Evolutionary conservation across 1,140 invertebrate species (phyloP).

Genomic region (Mercenaria mercenaria): DNA sequence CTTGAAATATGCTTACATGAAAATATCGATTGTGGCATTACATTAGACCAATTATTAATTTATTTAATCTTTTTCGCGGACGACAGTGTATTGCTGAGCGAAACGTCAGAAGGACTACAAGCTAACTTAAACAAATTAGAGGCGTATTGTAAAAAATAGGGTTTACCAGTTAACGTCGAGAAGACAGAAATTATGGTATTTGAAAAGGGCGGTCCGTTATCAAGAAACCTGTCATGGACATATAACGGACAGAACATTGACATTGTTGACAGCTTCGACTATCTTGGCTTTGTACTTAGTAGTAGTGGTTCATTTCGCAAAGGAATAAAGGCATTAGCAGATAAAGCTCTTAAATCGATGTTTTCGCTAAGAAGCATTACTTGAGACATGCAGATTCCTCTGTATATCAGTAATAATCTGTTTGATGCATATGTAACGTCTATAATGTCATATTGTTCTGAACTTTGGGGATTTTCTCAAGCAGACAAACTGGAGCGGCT

Average conservation of each 20-base stretch:
- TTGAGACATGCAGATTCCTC: background rate
- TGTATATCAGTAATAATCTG: background rate
- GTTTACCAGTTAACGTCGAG: background rate
- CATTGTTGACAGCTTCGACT: background rate
- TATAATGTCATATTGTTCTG: conserved; percentile 2
- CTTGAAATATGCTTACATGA: background rate
- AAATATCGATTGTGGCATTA: background rate
- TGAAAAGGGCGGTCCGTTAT: too few relatives aligned
- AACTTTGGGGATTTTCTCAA: too few relatives aligned
- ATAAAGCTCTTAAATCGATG: background rate
- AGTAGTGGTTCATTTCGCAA: too few relatives aligned
- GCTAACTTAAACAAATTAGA: background rate
- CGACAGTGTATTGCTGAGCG: background rate
- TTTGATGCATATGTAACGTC: background rate
- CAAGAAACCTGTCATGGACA: background rate
- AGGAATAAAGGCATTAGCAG: too few relatives aligned
- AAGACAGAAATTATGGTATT: background rate
- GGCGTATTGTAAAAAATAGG: background rate
- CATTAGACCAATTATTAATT: background rate
- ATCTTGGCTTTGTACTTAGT: background rate
- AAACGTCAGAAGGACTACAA: too few relatives aligned
- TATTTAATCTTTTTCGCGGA: background rate
- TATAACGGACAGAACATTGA: background rate
- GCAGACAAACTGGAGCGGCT: too few relatives aligned
- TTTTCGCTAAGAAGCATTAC: background rate